Conservation (phyloP, 2,797 vertebrate species). For the Acipenser transmontanus region DNA sequence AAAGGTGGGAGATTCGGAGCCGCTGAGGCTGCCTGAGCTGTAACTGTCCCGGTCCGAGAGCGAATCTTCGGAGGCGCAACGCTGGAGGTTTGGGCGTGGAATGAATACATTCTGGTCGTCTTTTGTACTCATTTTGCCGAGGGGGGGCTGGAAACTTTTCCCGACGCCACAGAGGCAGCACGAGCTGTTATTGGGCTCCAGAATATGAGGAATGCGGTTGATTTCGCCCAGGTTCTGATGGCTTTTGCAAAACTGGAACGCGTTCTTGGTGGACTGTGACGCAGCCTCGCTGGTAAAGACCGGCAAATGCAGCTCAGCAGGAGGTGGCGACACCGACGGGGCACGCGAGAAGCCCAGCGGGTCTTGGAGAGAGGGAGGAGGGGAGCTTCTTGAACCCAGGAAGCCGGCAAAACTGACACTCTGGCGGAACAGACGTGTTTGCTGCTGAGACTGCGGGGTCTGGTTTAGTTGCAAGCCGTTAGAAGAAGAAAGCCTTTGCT, state of each 20-base stretch:
- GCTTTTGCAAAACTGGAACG: slow-evolving; percentile 51
- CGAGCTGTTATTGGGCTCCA: slow-evolving; percentile 49
- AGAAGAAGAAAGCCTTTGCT: slow-evolving; percentile 46
- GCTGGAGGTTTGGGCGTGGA: slow-evolving; percentile 42
- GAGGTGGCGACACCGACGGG: slow-evolving; percentile 66
- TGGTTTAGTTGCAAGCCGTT: slow-evolving; percentile 39
- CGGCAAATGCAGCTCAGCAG: slow-evolving; percentile 56
- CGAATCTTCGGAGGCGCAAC: slow-evolving; percentile 71
- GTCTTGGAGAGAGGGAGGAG: slow-evolving; percentile 61
- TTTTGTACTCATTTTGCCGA: slow-evolving; percentile 27
- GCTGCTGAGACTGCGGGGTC: slow-evolving; percentile 33
- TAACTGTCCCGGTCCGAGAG: slow-evolving; percentile 70
- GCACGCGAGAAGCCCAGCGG: slow-evolving; percentile 62
- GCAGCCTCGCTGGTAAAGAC: slow-evolving; percentile 42
- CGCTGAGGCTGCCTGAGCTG: slow-evolving; percentile 66
- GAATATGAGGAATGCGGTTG: slow-evolving; percentile 50
- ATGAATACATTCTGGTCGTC: slow-evolving; percentile 32
- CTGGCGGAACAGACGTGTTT: slow-evolving; percentile 65
- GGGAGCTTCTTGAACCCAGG: slow-evolving; percentile 52
- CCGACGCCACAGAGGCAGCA: slow-evolving; percentile 64
- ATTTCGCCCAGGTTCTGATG: slow-evolving; percentile 48
- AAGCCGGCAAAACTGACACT: slow-evolving; percentile 80
- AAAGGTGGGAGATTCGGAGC: slow-evolving; percentile 70
- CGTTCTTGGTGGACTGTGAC: slow-evolving; percentile 21
- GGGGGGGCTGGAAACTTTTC: slow-evolving; percentile 38